Conservation (phyloP, 1,140 invertebrate species). For the Drosophila santomea region DNA sequence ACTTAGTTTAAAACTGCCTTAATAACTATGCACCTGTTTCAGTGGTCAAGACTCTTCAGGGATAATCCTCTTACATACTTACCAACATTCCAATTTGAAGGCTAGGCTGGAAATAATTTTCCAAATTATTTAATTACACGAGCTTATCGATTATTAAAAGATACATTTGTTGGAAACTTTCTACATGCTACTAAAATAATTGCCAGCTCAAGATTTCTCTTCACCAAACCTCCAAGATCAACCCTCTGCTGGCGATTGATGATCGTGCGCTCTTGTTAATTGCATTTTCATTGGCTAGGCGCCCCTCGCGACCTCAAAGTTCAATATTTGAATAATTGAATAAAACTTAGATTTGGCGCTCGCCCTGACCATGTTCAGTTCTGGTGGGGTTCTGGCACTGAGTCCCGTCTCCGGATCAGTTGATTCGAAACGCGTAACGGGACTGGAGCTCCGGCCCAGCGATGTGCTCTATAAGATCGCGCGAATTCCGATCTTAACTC, state of each 20-base stretch:
- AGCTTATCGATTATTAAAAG: too few relatives aligned
- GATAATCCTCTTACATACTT: too few relatives aligned
- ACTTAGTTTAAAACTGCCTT: too few relatives aligned
- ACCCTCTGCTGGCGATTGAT: constrained; percentile 14
- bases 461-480: constrained; percentile 48
- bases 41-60: too few relatives aligned
- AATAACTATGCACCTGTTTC: too few relatives aligned
- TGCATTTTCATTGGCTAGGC: constrained; percentile 71
- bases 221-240: background rate
- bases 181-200: too few relatives aligned
- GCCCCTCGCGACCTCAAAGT: constrained; percentile 47
- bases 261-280: constrained; percentile 65
- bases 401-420: constrained; percentile 42
- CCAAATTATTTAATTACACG: too few relatives aligned
- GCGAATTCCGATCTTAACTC: constrained; percentile 28
- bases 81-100: too few relatives aligned
- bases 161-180: too few relatives aligned
- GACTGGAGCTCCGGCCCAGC: constrained; percentile 39
- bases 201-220: background rate
- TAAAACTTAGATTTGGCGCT: constrained; percentile 73
- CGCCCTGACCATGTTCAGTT: constrained; percentile 20
- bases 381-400: constrained; percentile 30
- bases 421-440: constrained; percentile 56
- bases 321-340: constrained; percentile 80
- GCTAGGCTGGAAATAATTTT: too few relatives aligned